Conservation (phyloP, 1,140 invertebrate genomes). For the Drosophila leontia region DNA sequence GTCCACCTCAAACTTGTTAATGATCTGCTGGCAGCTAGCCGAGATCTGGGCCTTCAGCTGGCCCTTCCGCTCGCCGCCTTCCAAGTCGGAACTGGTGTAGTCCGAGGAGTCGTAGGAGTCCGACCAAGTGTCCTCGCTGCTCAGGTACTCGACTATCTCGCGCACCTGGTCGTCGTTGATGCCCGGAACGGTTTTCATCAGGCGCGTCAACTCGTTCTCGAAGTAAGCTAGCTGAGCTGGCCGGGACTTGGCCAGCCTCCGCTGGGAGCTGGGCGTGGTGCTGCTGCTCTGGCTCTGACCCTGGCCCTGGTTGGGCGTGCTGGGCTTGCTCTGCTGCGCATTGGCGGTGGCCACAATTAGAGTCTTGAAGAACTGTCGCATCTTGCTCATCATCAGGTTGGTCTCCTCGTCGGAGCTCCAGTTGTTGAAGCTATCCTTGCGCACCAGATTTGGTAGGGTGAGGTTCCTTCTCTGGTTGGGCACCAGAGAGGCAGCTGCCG, state of each 20-base stretch:
- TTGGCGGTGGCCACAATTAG: slow-evolving; percentile 90
- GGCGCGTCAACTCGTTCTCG: slow-evolving; percentile 93
- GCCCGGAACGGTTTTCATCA: slow-evolving; percentile 96
- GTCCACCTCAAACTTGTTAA: slow-evolving; percentile 91
- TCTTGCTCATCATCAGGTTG: slow-evolving; percentile 97
- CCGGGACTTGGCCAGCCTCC: slow-evolving; percentile 82
- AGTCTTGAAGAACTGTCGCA: slow-evolving; percentile 95
- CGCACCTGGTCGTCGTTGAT: slow-evolving; percentile 95
- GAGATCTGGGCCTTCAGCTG: slow-evolving; percentile 94
- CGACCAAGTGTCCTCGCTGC: slow-evolving; percentile 96
- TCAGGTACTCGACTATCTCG: slow-evolving; percentile 95
- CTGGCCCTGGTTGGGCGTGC: slow-evolving; percentile 86
- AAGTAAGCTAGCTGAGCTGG: slow-evolving; percentile 94
- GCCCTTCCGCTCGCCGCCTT: slow-evolving; percentile 88
- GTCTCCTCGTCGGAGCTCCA: slow-evolving; percentile 97
- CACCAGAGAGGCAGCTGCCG: not conserved
- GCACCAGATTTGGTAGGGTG: slow-evolving; percentile 82
- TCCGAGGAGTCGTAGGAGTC: slow-evolving; percentile 96
- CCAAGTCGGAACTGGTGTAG: slow-evolving; percentile 94
- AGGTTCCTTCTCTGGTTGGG: slow-evolving; percentile 33
- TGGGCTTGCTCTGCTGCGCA: slow-evolving; percentile 85
- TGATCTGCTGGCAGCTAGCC: slow-evolving; percentile 94
- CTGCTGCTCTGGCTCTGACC: slow-evolving; percentile 11
- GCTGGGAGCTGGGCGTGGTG: slow-evolving; percentile 86
- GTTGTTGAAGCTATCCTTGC: slow-evolving; percentile 96